Base-by-base conservation (phyloP, 1,140 invertebrate genomes). In the Drosophila orosa region DNA sequence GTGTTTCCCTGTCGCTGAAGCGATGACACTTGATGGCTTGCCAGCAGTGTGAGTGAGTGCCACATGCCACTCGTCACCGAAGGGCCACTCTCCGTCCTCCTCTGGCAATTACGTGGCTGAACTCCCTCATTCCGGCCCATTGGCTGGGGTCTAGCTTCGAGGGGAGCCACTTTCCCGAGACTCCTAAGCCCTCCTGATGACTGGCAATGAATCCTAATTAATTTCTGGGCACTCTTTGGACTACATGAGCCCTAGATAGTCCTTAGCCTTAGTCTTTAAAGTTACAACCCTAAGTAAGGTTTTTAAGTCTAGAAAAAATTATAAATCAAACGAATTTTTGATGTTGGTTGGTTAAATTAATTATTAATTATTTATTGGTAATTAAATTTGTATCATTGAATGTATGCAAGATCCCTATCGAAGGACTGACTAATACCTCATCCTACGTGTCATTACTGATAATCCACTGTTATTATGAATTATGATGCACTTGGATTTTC, bases 401-500 rank as follows among this genome's bases (percentile, higher is more conserved):
- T 48, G 7, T 6, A 24, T 9, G 9, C 24, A 1, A 24, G 2
- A 45, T 15, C 42, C 8, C 8, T 25, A 3, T 45, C 44, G 44
- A 19, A 33, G 7, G 0, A 15, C 29, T 33, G 3, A 35, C 40
- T 37, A 25, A 22, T 22, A 40, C 4, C 3, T 9, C 35, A 15
- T n/a, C n/a, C n/a, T 7, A 58, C 3, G 0, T 31, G 5, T 63
- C 17, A 31, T 47, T 45, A 45, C 19, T 35, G 29, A 37, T 69
- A 57, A 69, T 69, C n/a, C 65, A 50, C 33, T 27, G 35, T 58
- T 74, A 40, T 40, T 31, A 42, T 57, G 55, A 59, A 87, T 78
- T 75, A 67, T 75, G 78, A 59, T 69, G 68, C 58, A 65, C 78
- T 59, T 48, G 44, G 55, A 81, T 74, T 74, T 77, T 5, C 19